Conservation (phyloP, 1,140 invertebrate species). For the Chelonus insularis region DNA sequence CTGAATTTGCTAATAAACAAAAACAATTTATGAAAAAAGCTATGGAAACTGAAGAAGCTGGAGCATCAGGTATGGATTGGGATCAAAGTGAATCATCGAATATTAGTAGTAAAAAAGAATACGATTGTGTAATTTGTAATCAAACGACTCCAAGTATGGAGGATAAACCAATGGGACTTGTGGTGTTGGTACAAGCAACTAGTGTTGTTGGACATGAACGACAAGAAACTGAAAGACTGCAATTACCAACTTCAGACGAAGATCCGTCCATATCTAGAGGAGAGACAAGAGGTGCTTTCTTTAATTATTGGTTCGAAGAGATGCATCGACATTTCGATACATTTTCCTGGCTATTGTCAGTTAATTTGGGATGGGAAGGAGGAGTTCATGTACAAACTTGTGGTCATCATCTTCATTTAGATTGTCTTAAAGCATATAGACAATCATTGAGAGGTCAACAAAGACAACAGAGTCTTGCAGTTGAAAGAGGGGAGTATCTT, state of each 20-base stretch:
- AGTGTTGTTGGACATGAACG: constrained; percentile 79
- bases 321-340: constrained; percentile 74
- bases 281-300: constrained; percentile 67
- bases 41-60: constrained; percentile 69
- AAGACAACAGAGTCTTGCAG: constrained; percentile 71
- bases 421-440: constrained; percentile 88
- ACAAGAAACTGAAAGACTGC: constrained; percentile 63
- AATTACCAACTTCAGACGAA: constrained; percentile 70
- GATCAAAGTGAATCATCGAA: constrained; percentile 63
- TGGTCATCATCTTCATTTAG: constrained; percentile 92
- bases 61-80: constrained; percentile 68
- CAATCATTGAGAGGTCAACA: constrained; percentile 77
- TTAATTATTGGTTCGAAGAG: constrained; percentile 71
- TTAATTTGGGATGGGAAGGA: constrained; percentile 89
- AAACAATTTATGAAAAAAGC: constrained; percentile 88
- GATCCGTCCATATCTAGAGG: constrained; percentile 60
- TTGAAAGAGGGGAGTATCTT: constrained; percentile 86
- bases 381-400: constrained; percentile 95
- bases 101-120: constrained; percentile 72
- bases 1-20: constrained; percentile 88
- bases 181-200: constrained; percentile 85
- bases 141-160: constrained; percentile 83
- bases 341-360: constrained; percentile 79
- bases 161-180: constrained; percentile 86
- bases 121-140: constrained; percentile 95